A percentile compares a stretch with the other conserved stretches of the same genome.
Conservation (phyloP, 2,888 invertebrate species). For the Synanthedon formicaeformis region DNA sequence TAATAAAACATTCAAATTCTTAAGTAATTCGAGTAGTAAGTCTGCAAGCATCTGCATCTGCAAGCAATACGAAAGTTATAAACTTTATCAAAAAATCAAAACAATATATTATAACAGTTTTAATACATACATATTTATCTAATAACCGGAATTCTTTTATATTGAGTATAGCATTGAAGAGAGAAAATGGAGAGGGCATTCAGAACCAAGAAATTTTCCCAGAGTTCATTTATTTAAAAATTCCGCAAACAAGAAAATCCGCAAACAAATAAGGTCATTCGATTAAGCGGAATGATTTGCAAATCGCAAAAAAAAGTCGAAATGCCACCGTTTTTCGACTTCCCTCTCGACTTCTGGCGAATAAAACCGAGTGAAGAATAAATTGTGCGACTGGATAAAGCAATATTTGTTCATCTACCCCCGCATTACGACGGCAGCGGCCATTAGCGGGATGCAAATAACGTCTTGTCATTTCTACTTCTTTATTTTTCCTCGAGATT, state of each 20-base stretch:
- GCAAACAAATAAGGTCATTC: slow-evolving; percentile 55
- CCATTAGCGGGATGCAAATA: slow-evolving; percentile 70
- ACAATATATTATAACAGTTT: too few relatives aligned
- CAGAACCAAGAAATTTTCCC: not conserved
- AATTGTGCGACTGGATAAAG: slow-evolving; percentile 68
- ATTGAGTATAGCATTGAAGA: not conserved
- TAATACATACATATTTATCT: too few relatives aligned
- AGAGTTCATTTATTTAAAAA: slow-evolving; percentile 4
- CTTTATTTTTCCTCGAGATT: slow-evolving; percentile 58
- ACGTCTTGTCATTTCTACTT: slow-evolving; percentile 69
- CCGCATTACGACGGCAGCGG: slow-evolving; percentile 59
- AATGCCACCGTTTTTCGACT: slow-evolving; percentile 55
- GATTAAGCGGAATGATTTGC: slow-evolving; percentile 66
- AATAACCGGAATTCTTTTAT: too few relatives aligned
- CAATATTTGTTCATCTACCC: slow-evolving; percentile 70
- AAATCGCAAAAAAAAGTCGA: slow-evolving; percentile 60
- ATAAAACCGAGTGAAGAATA: slow-evolving; percentile 63
- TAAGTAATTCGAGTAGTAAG: too few relatives aligned
- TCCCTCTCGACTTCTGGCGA: slow-evolving; percentile 54
- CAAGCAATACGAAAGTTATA: too few relatives aligned
- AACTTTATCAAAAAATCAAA: too few relatives aligned
- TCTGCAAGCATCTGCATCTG: too few relatives aligned
- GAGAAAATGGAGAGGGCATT: not conserved
- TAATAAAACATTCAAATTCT: too few relatives aligned
- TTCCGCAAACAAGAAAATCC: slow-evolving; percentile 31